Percentiles rank a stretch among this genome's conserved stretches.
Conservation (phyloP, 2,113 vertebrate species). For the Tragelaphus strepsiceros region DNA sequence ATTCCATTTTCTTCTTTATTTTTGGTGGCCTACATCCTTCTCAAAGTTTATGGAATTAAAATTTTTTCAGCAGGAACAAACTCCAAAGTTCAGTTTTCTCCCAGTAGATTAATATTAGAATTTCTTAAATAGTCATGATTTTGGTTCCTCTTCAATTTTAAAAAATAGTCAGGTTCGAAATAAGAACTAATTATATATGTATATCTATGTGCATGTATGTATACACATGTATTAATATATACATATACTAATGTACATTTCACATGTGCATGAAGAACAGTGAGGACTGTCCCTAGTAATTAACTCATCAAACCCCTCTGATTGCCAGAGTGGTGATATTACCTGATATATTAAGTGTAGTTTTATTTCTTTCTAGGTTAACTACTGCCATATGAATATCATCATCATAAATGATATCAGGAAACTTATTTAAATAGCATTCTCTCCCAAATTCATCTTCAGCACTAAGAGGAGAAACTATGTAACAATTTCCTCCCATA, state of each 20-base stretch:
- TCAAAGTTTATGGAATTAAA: not conserved
- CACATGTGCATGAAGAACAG: not conserved
- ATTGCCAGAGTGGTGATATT: not conserved
- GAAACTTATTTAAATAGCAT: not conserved
- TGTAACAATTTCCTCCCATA: fast-evolving
- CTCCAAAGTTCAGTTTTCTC: not conserved
- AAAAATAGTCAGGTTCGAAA: not conserved
- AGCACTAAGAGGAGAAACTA: not conserved
- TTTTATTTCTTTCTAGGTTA: not conserved
- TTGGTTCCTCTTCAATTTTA: not conserved
- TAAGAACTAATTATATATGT: not conserved
- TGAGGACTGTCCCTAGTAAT: not conserved
- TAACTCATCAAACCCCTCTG: not conserved
- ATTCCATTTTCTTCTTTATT: not conserved
- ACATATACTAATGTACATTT: not conserved
- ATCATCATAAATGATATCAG: not conserved
- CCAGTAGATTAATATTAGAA: not conserved
- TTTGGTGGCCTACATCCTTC: not conserved
- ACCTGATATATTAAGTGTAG: not conserved
- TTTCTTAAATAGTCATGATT: not conserved
- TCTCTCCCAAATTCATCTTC: not conserved
- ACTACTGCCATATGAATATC: not conserved
- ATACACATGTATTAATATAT: not conserved
- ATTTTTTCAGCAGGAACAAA: not conserved
- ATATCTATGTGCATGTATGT: not conserved